phyloP scores from a whole-genome alignment of 2,797 vertebrate genomes.

The Danio aesculapii region DNA sequence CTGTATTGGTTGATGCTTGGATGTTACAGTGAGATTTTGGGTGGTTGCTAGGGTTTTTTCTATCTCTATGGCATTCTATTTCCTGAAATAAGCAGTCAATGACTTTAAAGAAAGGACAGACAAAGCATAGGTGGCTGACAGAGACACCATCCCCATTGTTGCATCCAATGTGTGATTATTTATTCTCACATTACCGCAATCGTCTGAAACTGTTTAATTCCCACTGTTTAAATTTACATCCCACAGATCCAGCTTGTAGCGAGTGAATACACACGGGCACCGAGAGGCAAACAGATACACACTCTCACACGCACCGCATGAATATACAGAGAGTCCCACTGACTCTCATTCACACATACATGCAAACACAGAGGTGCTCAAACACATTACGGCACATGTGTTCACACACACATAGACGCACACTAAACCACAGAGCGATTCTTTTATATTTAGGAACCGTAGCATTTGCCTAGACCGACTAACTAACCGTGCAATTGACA shows the following conservation, averaged over 20 bases:
- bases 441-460: conserved; percentile 41
- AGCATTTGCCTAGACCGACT: conserved; percentile 52
- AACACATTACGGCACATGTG: background rate
- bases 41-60: background rate
- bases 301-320: background rate
- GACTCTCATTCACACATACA: conserved; percentile 35
- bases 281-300: conserved; percentile 1
- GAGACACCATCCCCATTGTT: conserved; percentile 31
- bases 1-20: background rate
- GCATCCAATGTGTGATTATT: conserved; percentile 36
- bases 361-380: conserved; percentile 18
- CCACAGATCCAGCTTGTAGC: conserved; percentile 10
- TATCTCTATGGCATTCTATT: background rate
- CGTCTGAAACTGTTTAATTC: conserved; percentile 42
- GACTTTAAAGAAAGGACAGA: background rate
- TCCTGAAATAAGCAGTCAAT: background rate
- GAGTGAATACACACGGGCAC: background rate
- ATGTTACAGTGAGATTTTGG: background rate
- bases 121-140: conserved; percentile 8
- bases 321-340: background rate
- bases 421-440: conserved; percentile 30
- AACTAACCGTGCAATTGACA: conserved; percentile 60
- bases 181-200: conserved; percentile 39
- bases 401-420: conserved; percentile 15
- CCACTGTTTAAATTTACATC: conserved; percentile 43